phyloP scores from a whole-genome alignment of 2,797 vertebrate genomes.

The Tauraco hartlaubi region DNA sequence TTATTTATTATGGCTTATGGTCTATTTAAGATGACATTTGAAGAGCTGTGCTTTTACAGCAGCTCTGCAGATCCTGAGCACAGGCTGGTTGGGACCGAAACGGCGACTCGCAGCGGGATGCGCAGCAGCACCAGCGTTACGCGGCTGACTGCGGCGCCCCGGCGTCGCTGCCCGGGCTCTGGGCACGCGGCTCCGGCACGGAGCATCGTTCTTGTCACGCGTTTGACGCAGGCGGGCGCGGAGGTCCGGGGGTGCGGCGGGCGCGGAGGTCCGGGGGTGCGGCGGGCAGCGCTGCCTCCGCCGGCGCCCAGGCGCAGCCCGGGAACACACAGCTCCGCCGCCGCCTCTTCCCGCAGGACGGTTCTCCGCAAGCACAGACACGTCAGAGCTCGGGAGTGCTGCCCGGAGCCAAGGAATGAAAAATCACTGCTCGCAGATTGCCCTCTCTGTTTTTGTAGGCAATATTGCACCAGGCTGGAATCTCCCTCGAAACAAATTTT shows the following conservation, averaged over 20 bases:
- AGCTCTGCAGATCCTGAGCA: background rate
- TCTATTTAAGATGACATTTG: background rate
- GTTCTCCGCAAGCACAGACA: background rate
- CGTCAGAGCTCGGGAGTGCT: background rate
- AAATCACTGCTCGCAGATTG: background rate
- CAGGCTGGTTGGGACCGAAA: background rate
- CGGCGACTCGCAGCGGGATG: background rate
- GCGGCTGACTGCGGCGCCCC: accelerated
- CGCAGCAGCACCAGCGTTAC: accelerated
- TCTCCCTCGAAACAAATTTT: background rate
- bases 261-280: background rate
- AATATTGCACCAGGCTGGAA: background rate
- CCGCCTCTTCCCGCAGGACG: accelerated
- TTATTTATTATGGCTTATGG: background rate
- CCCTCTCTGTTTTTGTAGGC: background rate
- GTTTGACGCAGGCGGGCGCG: accelerated
- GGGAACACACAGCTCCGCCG: accelerated
- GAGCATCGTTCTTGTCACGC: too few relatives aligned
- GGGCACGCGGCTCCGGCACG: too few relatives aligned
- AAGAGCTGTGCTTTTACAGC: background rate
- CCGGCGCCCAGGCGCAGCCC: too few relatives aligned
- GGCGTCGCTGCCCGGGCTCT: background rate
- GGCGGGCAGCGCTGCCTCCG: too few relatives aligned
- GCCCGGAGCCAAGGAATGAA: background rate
- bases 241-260: background rate